phyloP scores from a whole-genome alignment of 2,888 invertebrate species.

The Papilio gigon region DNA sequence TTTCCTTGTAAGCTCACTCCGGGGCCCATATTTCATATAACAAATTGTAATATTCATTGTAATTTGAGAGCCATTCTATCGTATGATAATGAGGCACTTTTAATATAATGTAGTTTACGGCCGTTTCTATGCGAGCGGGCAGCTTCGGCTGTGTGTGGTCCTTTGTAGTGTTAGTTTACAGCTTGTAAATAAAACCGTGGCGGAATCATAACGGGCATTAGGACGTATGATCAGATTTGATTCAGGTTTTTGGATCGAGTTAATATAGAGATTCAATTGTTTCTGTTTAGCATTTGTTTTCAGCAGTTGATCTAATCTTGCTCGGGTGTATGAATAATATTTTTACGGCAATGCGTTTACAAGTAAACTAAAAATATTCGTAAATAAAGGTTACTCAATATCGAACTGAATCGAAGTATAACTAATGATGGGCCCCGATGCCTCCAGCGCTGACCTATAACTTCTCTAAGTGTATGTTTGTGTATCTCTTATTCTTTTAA shows the following conservation, averaged over 20 bases:
- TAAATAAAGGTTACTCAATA: not conserved
- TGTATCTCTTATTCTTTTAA: not conserved
- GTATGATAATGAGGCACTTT: constrained; percentile 59
- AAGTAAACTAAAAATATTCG: not conserved
- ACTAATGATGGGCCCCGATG: not conserved
- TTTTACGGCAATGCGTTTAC: not conserved
- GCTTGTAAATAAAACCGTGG: constrained; percentile 19
- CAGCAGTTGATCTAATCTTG: not conserved
- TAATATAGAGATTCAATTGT: not conserved
- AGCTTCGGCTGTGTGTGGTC: constrained; percentile 37
- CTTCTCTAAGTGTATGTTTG: not conserved
- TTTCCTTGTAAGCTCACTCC: constrained; percentile 58
- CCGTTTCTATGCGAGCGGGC: constrained; percentile 42
- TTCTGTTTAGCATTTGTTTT: not conserved
- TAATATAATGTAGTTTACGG: constrained; percentile 64
- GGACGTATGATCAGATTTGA: not conserved
- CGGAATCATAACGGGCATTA: constrained; percentile 2
- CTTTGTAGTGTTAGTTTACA: constrained; percentile 31
- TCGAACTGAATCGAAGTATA: not conserved
- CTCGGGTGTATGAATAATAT: not conserved
- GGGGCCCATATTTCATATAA: constrained; percentile 63
- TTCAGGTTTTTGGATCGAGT: not conserved
- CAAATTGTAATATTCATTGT: constrained; percentile 67
- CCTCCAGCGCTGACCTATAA: constrained; percentile 1
- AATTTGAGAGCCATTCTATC: constrained; percentile 61